Conservation (phyloP, 1,140 invertebrate species). For the Protaetia brevitarsis region DNA sequence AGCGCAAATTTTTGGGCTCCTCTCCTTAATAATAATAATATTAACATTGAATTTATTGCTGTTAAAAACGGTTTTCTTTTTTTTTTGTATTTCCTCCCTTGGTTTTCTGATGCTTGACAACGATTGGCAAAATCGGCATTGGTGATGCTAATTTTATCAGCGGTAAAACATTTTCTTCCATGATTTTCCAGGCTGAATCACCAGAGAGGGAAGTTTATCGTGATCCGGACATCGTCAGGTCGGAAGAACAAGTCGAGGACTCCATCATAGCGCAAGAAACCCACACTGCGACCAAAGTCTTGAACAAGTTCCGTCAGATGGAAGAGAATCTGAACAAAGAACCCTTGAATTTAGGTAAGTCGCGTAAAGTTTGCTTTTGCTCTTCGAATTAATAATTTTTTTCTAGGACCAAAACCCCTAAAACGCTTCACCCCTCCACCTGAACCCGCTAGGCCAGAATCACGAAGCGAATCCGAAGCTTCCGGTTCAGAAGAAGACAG, state of each 20-base stretch:
- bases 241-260: conserved; percentile 59
- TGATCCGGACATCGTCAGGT: conserved; percentile 71
- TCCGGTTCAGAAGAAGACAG: conserved; percentile 54
- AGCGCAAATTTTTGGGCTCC: too few relatives aligned
- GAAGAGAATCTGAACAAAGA: conserved; percentile 66
- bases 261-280: conserved; percentile 59
- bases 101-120: neutral
- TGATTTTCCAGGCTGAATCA: conserved; percentile 54
- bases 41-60: too few relatives aligned
- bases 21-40: too few relatives aligned
- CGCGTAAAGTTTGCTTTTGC: neutral
- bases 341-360: conserved; percentile 55
- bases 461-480: conserved; percentile 51
- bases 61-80: too few relatives aligned
- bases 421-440: conserved; percentile 87
- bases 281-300: conserved; percentile 79
- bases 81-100: neutral
- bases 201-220: conserved; percentile 73
- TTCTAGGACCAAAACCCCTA: conserved; percentile 69
- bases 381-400: neutral
- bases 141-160: too few relatives aligned
- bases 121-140: too few relatives aligned
- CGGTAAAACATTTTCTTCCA: neutral
- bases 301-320: conserved; percentile 82
- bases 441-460: conserved; percentile 57